A percentile compares a stretch with the other conserved stretches of the same genome.
Evolutionary conservation across 64 coral and sea anemone species (phyloP).

Genomic region (Montipora efflorescens): DNA sequence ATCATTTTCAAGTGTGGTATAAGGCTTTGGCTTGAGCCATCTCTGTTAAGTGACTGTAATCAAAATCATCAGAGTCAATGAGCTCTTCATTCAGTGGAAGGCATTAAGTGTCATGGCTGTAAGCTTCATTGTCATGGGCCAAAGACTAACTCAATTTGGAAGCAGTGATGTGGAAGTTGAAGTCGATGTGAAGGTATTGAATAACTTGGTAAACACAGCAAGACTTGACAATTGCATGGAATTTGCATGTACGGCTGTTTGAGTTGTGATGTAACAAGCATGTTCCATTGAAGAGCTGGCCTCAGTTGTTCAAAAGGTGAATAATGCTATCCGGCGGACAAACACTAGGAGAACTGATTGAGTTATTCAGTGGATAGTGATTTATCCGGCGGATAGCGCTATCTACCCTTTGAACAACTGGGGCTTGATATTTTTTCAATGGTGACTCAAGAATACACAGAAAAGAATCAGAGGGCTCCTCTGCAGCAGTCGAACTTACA

Average conservation of each 20-base stretch:
- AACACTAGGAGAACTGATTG: no score
- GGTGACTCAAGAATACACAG: no score
- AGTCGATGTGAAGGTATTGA: slow-evolving; percentile 51
- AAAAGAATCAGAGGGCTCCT: no score
- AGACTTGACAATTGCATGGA: not conserved
- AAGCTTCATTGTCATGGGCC: slow-evolving; percentile 57
- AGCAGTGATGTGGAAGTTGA: slow-evolving; percentile 52
- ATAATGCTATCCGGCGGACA: no score
- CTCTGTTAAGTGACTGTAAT: not conserved
- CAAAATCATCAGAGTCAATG: slow-evolving; percentile 18
- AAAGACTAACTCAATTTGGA: slow-evolving; percentile 52
- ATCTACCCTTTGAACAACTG: no score
- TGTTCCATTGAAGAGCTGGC: no score
- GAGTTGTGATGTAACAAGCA: not conserved
- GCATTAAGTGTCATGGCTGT: slow-evolving; percentile 39
- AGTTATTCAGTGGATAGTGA: no score
- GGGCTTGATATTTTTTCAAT: no score
- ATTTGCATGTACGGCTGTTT: not conserved
- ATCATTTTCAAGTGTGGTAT: not conserved
- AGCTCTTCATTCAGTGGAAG: not conserved
- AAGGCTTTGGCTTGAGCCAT: not conserved
- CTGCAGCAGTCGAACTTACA: no score
- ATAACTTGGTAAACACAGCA: not conserved
- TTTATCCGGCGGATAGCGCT: no score
- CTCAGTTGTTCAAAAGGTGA: no score